Evolutionary conservation across 2,113 vertebrate species (phyloP).

Genomic region (Eclectus roratus): DNA sequence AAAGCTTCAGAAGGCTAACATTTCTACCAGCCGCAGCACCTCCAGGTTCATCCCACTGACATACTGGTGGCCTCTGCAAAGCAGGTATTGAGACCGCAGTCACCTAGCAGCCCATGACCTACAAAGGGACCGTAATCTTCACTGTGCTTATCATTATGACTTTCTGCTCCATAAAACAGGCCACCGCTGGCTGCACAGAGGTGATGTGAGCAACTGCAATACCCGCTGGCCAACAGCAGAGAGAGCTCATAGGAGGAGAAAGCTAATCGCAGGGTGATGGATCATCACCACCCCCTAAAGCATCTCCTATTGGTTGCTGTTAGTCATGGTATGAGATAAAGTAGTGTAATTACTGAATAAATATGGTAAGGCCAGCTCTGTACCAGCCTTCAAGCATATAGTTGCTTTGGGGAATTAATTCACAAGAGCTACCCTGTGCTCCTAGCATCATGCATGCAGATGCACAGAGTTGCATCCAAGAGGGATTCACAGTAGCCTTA

Average conservation of each 20-base stretch:
- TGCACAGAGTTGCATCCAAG: background rate
- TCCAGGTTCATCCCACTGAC: background rate
- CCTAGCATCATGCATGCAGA: background rate
- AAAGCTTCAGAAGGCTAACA: conserved; percentile 3
- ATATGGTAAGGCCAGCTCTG: background rate
- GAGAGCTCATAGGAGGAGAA: conserved; percentile 46
- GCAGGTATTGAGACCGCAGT: background rate
- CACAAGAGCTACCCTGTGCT: background rate
- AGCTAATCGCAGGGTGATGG: background rate
- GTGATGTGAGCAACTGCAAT: background rate
- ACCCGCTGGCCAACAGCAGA: conserved; percentile 25
- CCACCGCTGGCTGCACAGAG: background rate
- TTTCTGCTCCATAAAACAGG: background rate
- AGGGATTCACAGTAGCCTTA: background rate
- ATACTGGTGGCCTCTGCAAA: background rate
- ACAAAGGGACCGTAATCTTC: conserved; percentile 7
- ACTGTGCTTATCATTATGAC: background rate
- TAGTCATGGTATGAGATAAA: background rate
- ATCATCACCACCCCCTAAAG: background rate
- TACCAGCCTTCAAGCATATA: background rate
- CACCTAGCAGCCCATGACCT: background rate
- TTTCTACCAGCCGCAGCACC: background rate
- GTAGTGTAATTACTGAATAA: background rate
- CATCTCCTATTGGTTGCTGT: background rate
- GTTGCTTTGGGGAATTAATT: background rate